phyloP scores from a whole-genome alignment of 2,888 invertebrate genomes.

The Axea sp. region DNA sequence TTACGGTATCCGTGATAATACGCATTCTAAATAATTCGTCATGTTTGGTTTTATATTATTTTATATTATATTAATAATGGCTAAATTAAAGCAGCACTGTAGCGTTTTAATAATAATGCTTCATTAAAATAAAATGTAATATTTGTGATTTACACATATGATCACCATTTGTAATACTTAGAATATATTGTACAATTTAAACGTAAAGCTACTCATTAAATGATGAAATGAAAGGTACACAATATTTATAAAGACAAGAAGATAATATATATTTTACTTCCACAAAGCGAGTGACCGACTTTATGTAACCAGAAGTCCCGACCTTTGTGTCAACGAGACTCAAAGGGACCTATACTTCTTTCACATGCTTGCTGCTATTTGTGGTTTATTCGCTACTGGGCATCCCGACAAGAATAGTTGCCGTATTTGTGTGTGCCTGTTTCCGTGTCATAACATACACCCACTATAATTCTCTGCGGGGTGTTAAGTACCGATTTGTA shows the following conservation, averaged over 20 bases:
- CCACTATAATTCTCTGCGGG: slow-evolving; percentile 73
- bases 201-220: slow-evolving; percentile 44
- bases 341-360: slow-evolving; percentile 62
- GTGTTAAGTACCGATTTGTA: slow-evolving; percentile 72
- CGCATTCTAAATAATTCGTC: too few relatives aligned
- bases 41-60: too few relatives aligned
- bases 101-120: slow-evolving; percentile 1
- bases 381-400: slow-evolving; percentile 65
- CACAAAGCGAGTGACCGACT: slow-evolving; percentile 68
- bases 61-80: too few relatives aligned
- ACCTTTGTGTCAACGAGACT: slow-evolving; percentile 63
- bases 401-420: slow-evolving; percentile 67
- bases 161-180: slow-evolving; percentile 5
- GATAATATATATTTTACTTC: slow-evolving; percentile 53
- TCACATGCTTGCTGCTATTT: slow-evolving; percentile 64
- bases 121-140: not conserved
- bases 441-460: slow-evolving; percentile 76
- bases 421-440: slow-evolving; percentile 74
- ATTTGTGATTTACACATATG: slow-evolving; percentile 15
- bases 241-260: slow-evolving; percentile 54
- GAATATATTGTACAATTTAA: slow-evolving; percentile 36
- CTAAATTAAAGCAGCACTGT: too few relatives aligned
- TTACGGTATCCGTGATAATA: too few relatives aligned
- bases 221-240: slow-evolving; percentile 35
- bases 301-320: slow-evolving; percentile 64